Conservation (phyloP, 2,113 vertebrate genomes). For the Eulacestoma nigropectus region DNA sequence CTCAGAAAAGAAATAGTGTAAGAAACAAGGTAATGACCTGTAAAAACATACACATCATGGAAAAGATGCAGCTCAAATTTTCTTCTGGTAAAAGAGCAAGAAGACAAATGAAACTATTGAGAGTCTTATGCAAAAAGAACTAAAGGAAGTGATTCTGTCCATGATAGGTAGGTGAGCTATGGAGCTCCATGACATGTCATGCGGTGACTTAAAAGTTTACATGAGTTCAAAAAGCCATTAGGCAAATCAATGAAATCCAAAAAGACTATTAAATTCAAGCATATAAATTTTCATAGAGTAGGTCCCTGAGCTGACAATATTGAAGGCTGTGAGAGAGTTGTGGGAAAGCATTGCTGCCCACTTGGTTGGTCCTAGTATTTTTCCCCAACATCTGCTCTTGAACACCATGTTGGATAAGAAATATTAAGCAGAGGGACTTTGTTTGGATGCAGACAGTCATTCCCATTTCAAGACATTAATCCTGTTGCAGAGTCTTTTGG, state of each 20-base stretch:
- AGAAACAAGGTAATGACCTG: not conserved
- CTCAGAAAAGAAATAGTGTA: not conserved
- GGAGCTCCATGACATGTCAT: not conserved
- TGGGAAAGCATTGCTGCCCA: not conserved
- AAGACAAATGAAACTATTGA: not conserved
- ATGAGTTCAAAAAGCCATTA: not conserved
- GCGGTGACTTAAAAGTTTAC: not conserved
- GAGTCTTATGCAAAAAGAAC: not conserved
- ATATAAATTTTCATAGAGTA: not conserved
- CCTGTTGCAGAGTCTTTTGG: not conserved
- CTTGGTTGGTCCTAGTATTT: not conserved
- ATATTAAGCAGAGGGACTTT: not conserved
- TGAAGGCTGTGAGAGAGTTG: not conserved
- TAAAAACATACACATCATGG: not conserved
- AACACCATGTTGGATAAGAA: not conserved
- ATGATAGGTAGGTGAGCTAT: not conserved
- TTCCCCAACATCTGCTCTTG: not conserved
- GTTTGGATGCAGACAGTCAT: not conserved
- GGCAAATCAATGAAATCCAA: not conserved
- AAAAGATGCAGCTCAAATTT: not conserved
- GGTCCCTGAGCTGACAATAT: not conserved
- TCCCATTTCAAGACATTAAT: not conserved
- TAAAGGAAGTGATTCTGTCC: not conserved
- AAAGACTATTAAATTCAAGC: not conserved
- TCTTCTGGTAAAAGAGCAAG: not conserved